These are phyloP conservation scores for Microdon myrmicae DNA, from an alignment of 2,888 invertebrate genomes.

Conservation along the genomic window DNA sequence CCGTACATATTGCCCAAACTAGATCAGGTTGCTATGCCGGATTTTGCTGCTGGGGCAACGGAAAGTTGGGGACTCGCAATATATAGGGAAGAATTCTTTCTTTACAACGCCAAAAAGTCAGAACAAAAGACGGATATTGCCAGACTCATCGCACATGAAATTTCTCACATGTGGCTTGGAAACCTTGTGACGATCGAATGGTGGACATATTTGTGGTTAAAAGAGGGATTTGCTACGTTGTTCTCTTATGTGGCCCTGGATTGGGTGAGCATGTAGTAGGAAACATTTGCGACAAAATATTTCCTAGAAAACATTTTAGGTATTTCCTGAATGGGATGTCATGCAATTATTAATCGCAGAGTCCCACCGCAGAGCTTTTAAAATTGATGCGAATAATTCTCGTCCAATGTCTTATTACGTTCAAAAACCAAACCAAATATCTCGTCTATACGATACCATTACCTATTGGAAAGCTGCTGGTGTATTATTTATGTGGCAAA, in stretches of 20 bases:
- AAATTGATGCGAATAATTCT: constrained; percentile 78
- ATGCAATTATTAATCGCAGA: constrained; percentile 81
- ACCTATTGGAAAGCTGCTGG: constrained; percentile 91
- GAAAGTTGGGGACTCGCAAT: constrained; percentile 94
- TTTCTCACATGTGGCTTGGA: constrained; percentile 83
- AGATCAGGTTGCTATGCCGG: constrained; percentile 88
- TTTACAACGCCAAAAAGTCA: constrained; percentile 59
- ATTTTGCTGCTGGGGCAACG: constrained; percentile 88
- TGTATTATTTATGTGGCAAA: constrained; percentile 62
- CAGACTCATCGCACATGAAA: constrained; percentile 71
- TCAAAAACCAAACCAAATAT: constrained; percentile 83
- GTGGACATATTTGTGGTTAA: constrained; percentile 80
- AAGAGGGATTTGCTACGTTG: constrained; percentile 73
- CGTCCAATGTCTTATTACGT: constrained; percentile 86
- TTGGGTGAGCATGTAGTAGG: constrained; percentile 57
- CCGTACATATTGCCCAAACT: constrained; percentile 81
- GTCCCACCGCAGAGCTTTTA: constrained; percentile 78
- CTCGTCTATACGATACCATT: constrained; percentile 83
- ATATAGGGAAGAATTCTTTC: constrained; percentile 62
- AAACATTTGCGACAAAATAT: neutral
- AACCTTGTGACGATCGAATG: constrained; percentile 76
- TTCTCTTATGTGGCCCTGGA: constrained; percentile 59
- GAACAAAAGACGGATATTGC: constrained; percentile 67
- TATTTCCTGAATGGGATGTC: constrained; percentile 74
- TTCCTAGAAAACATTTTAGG: constrained; percentile 61